Evolutionary conservation across 2,888 invertebrate genomes (phyloP).

Genomic region (Watsonalla binaria): DNA sequence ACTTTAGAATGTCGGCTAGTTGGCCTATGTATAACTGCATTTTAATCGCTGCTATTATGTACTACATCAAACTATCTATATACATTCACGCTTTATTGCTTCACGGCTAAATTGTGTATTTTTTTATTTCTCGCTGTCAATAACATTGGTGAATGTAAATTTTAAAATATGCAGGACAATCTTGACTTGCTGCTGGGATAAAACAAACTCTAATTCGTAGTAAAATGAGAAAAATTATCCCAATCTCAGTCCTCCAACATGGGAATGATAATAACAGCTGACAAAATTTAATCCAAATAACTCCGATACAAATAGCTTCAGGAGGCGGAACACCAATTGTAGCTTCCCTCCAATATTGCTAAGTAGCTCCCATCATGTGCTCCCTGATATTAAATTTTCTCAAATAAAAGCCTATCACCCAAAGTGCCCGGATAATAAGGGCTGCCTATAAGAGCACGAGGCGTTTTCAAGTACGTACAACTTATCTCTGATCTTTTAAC

Average conservation of each 20-base stretch:
- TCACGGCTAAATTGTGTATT: too few relatives aligned
- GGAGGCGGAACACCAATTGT: slow-evolving; percentile 7
- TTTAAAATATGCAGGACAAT: too few relatives aligned
- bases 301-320: background rate
- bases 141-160: too few relatives aligned
- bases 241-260: background rate
- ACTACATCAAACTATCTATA: too few relatives aligned
- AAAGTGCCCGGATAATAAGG: slow-evolving; percentile 29
- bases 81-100: too few relatives aligned
- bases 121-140: too few relatives aligned
- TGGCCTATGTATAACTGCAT: too few relatives aligned
- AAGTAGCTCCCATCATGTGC: slow-evolving; percentile 27
- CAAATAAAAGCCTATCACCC: slow-evolving; percentile 28
- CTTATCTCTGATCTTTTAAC: slow-evolving; percentile 35
- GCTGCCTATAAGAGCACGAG: slow-evolving; percentile 22
- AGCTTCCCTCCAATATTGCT: slow-evolving; percentile 17
- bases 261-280: background rate
- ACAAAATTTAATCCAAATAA: background rate
- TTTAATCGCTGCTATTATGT: too few relatives aligned
- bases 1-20: too few relatives aligned
- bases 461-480: slow-evolving; percentile 20
- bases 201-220: background rate
- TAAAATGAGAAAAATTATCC: background rate
- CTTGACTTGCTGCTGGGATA: background rate
- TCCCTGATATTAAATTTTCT: slow-evolving; percentile 33